phyloP scores from a whole-genome alignment of 2,113 vertebrate genomes.

The Balaeniceps rex region DNA sequence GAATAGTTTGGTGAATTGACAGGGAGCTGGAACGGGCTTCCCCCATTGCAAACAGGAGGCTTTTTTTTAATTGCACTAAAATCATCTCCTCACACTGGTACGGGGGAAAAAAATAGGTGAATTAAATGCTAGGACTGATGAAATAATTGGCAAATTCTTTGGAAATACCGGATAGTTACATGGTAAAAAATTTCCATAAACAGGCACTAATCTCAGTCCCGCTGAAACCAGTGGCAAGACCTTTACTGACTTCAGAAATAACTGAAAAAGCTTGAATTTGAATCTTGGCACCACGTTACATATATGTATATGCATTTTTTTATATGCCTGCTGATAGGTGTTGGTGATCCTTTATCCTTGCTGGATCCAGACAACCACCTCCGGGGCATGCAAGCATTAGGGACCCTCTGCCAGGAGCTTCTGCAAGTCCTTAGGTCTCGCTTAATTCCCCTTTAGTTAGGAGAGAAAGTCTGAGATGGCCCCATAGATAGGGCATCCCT shows the following conservation, averaged over 20 bases:
- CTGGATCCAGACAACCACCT: neutral
- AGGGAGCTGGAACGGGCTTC: neutral
- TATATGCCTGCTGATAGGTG: neutral
- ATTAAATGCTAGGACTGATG: neutral
- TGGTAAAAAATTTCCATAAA: neutral
- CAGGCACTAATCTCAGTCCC: neutral
- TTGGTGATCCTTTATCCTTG: neutral
- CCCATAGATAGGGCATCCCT: neutral
- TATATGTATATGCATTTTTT: neutral
- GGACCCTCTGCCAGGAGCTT: neutral
- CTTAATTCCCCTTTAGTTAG: neutral
- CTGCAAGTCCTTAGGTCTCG: neutral
- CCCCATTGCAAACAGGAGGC: accelerated
- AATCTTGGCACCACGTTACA: neutral
- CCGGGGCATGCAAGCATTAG: neutral
- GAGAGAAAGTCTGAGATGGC: constrained; percentile 37
- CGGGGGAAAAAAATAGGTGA: neutral
- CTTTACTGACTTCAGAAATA: neutral
- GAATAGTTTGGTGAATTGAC: neutral
- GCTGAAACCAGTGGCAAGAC: neutral
- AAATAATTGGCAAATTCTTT: neutral
- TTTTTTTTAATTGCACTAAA: neutral
- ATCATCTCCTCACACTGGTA: neutral
- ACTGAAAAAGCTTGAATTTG: neutral
- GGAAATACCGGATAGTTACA: neutral